Evolutionary conservation across 2,113 vertebrate genomes (phyloP), one percentile per base, ranked within the genome.

Genomic region (Ciconia boyciana): DNA sequence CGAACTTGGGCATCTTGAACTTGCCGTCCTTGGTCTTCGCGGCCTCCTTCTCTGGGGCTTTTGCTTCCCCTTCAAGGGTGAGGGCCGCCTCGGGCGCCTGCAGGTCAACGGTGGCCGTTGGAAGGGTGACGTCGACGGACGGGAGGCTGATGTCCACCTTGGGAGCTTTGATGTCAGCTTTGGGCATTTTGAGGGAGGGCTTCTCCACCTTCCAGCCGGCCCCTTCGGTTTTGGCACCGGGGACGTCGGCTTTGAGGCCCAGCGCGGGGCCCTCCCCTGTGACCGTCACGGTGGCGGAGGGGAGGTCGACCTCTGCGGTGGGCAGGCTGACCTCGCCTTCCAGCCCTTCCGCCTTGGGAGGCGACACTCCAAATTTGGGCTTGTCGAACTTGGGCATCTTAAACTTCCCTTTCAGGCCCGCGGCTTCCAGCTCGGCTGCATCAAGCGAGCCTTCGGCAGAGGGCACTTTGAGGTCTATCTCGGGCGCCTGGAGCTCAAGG

Each of bases 1-100:
- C 89, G 13, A 97, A 82, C 43, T 85, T 95, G 16, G 95, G 83
- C 91, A 95, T 88, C 43, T 92, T 96, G 51, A 97, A 89, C 51
- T 83, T 87, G 55, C 74, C 51, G 16, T 89, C 87, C 43, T 83
- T 87, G 89, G 52, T 46, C 18, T 39, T 36, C 8, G 62, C 31
- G 48, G 43, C 46, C 8, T 49, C 71, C 5, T 5, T 25, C 20
- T 12, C 18, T 1, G 14, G 26, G 1, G 1, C 6, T 52, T 4
- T 28, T 1, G 44, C 41, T 16, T 36, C 12, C 12, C 20, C 4
- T 7, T 54, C 36, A 1, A 69, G 9, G 24, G 9, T 4, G 43
- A 70, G 28, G 34, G 11, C 4, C 18, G 6, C 5, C 8, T 52
- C n/a, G 2, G 69, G 14, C 6, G 22, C 44, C 8, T 16, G 7